Evolutionary conservation across 1,140 invertebrate species (phyloP).

Genomic region (Orchestia grillus): DNA sequence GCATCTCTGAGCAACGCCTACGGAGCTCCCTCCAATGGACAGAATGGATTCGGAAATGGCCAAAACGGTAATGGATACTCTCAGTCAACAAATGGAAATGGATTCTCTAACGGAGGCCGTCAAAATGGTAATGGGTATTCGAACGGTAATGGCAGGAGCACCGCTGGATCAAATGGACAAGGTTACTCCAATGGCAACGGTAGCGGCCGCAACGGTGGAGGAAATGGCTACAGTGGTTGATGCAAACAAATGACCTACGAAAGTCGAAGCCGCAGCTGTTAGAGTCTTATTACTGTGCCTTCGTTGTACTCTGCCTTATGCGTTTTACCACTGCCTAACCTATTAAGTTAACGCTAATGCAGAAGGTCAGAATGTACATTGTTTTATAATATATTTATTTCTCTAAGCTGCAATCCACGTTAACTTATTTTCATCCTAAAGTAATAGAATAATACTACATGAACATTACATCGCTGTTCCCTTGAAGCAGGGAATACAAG

Average conservation of each 20-base stretch:
- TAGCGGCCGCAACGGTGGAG: neutral
- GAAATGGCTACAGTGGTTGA: neutral
- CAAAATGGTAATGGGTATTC: slow-evolving; percentile 33
- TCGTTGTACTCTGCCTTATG: neutral
- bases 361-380: neutral
- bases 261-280: neutral
- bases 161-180: neutral
- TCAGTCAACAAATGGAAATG: slow-evolving; percentile 13
- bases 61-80: slow-evolving; percentile 41
- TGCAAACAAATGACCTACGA: neutral
- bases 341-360: neutral
- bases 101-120: slow-evolving; percentile 37
- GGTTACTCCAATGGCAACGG: slow-evolving; percentile 38
- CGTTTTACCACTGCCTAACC: too few species aligned
- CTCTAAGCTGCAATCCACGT: neutral
- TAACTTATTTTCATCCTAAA: neutral
- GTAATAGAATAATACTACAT: neutral
- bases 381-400: neutral
- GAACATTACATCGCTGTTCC: neutral
- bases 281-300: neutral
- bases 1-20: neutral
- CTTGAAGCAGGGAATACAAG: too few species aligned
- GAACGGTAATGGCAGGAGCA: slow-evolving; percentile 8
- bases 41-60: slow-evolving; percentile 41
- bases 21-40: slow-evolving; percentile 26